A percentile compares a stretch with the other conserved stretches of the same genome.
These are phyloP conservation scores for Dasyurus viverrinus DNA, from an alignment of 2,113 vertebrate genomes.

Conservation along the genomic window DNA sequence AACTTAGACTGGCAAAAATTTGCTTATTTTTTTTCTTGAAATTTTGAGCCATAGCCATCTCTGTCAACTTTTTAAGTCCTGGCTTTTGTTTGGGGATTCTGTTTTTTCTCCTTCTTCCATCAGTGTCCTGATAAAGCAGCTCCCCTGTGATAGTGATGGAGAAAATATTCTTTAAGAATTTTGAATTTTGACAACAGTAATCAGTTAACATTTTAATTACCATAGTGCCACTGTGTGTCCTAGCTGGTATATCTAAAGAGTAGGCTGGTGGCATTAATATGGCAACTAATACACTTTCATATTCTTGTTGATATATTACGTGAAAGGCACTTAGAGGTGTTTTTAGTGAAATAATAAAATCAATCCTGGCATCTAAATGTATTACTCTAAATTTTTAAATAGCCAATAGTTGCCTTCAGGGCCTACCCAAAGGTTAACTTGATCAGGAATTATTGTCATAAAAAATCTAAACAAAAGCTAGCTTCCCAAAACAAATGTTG, in stretches of 20 bases:
- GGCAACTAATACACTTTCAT: slow-evolving; percentile 36
- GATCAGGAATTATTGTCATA: slow-evolving; percentile 83
- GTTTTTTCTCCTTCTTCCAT: slow-evolving; percentile 54
- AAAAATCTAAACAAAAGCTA: slow-evolving; percentile 84
- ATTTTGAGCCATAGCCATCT: slow-evolving; percentile 62
- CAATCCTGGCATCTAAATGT: slow-evolving; percentile 74
- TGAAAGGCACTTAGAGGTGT: slow-evolving; percentile 60
- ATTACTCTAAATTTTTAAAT: slow-evolving; percentile 77
- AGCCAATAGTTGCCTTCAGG: slow-evolving; percentile 82
- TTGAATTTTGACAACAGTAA: slow-evolving; percentile 58
- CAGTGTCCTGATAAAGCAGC: slow-evolving; percentile 67
- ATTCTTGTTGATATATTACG: slow-evolving; percentile 70
- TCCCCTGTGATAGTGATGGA: slow-evolving; percentile 23
- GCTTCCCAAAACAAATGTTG: slow-evolving; percentile 85
- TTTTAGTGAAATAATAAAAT: slow-evolving; percentile 70
- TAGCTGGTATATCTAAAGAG: slow-evolving; percentile 40
- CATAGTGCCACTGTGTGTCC: slow-evolving; percentile 54
- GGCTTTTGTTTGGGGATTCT: slow-evolving; percentile 75
- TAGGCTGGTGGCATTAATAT: slow-evolving; percentile 35
- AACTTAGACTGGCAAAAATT: slow-evolving; percentile 64
- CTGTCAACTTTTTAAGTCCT: slow-evolving; percentile 67
- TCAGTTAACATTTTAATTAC: slow-evolving; percentile 59
- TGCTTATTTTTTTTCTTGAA: slow-evolving; percentile 74
- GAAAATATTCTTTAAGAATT: neutral
- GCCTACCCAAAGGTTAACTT: slow-evolving; percentile 85